phyloP scores from a whole-genome alignment of 2,888 invertebrate genomes.

The Pristionchus mayeri region DNA sequence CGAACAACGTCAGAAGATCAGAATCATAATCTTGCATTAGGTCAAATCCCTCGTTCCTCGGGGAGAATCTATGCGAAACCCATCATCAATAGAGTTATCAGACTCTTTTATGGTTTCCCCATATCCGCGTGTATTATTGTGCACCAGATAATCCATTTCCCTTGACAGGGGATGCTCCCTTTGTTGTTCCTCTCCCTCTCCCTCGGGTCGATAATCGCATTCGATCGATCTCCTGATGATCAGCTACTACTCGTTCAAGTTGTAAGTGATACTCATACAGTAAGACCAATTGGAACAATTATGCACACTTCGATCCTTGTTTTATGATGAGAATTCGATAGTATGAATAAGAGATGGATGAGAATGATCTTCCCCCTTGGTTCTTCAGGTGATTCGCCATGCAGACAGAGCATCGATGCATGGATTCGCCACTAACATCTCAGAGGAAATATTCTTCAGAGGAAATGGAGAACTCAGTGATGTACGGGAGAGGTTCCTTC shows the following conservation, averaged over 20 bases:
- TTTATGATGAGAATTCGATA: not conserved
- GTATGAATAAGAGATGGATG: too few relatives aligned
- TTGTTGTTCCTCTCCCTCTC: constrained; percentile 29
- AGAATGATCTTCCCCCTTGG: not conserved
- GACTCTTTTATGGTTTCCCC: not conserved
- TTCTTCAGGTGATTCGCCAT: constrained; percentile 41
- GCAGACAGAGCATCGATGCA: constrained; percentile 38
- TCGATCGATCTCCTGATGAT: constrained; percentile 27
- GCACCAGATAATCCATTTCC: constrained; percentile 1
- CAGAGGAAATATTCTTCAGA: constrained; percentile 43
- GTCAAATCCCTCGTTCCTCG: too few relatives aligned
- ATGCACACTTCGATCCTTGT: not conserved
- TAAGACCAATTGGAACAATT: not conserved
- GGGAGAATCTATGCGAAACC: too few relatives aligned
- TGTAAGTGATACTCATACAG: not conserved
- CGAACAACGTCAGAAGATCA: too few relatives aligned
- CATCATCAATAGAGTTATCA: too few relatives aligned
- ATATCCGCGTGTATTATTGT: not conserved
- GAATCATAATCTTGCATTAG: too few relatives aligned
- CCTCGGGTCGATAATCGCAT: not conserved
- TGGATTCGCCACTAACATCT: constrained; percentile 17
- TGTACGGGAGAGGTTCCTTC: too few relatives aligned
- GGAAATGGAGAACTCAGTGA: constrained; percentile 39
- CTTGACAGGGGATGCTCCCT: constrained; percentile 30
- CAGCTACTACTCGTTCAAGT: constrained; percentile 43